phyloP scores from a whole-genome alignment of 2,888 invertebrate genomes.

The Dynastes hyllus region DNA sequence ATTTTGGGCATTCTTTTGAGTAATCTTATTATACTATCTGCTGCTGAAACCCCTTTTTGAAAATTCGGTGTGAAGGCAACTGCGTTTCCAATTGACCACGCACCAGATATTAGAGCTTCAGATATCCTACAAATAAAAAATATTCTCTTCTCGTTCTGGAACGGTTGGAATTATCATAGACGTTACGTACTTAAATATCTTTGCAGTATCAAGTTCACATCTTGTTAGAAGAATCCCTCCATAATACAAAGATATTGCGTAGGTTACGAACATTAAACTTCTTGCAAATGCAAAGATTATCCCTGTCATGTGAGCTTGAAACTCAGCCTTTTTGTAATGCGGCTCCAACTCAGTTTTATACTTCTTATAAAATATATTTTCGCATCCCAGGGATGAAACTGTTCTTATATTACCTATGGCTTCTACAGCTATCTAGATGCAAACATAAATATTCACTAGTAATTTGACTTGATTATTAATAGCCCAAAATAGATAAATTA shows the following conservation, averaged over 20 bases:
- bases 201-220: conserved; percentile 74
- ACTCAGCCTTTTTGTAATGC: conserved; percentile 74
- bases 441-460: conserved; percentile 19
- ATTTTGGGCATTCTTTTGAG: conserved; percentile 78
- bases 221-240: conserved; percentile 81
- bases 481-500: too few species aligned
- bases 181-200: conserved; percentile 81
- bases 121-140: conserved; percentile 74
- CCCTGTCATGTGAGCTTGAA: conserved; percentile 77
- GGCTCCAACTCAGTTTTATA: conserved; percentile 76
- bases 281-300: conserved; percentile 79
- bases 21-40: conserved; percentile 79
- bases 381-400: conserved; percentile 80
- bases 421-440: conserved; percentile 78
- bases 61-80: conserved; percentile 87
- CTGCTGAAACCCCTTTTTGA: conserved; percentile 84
- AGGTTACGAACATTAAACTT: conserved; percentile 76
- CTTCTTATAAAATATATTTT: conserved; percentile 76
- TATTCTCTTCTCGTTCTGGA: neutral
- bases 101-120: conserved; percentile 83
- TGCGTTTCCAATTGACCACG: conserved; percentile 78
- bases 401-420: conserved; percentile 83
- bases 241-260: conserved; percentile 74
- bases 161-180: neutral
- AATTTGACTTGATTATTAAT: neutral